Base-by-base conservation (phyloP, 2,113 vertebrate species). In the Theristicus caerulescens region DNA sequence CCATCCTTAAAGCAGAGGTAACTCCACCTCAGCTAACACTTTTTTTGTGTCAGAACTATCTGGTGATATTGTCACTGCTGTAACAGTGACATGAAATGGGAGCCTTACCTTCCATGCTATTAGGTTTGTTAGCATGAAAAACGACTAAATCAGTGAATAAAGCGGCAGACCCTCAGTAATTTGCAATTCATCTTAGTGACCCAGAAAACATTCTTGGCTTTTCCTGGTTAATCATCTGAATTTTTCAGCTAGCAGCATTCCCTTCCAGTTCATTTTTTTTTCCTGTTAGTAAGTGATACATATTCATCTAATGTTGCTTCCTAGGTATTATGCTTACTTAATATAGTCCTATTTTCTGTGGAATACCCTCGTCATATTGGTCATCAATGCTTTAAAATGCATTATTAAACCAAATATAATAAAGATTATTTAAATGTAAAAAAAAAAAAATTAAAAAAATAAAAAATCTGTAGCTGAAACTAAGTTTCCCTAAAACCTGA, bases 121-220 rank as follows among this genome's bases (percentile, higher is more conserved):
- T 72, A 55, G 12, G 19, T 65, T 88, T 67, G 13, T n/a, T 51
- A 55, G 31, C 29, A 29, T 38, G 14, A 62, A n/a, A 78, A 66
- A 2, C 0, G 4, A 31, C 34, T 44, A 25, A 82, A 42, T n/a
- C 2, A 4, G 26, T 46, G 7, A 47, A 6, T 7, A 42, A 36
- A 49, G 6, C 32, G 19, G 8, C 10, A 59, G 10, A 6, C 46
- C n/a, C 18, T 64, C 16, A 76, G n/a, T 74, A 81, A 74, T 78
- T 46, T 59, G 3, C 17, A 38, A 1, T 64, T 74, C 15, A 4
- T 70, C 16, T 71, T 22, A 18, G 11, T 64, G 38, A 38, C 14
- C 3, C 8, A 31, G 29, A 34, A 38, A 51, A 79, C 2, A 2
- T 87, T 85, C 57, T 85, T 82, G 47, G 18, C 32, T 85, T 76